phyloP scores from a whole-genome alignment of 2,113 vertebrate species.

The Nannospalax galili region DNA sequence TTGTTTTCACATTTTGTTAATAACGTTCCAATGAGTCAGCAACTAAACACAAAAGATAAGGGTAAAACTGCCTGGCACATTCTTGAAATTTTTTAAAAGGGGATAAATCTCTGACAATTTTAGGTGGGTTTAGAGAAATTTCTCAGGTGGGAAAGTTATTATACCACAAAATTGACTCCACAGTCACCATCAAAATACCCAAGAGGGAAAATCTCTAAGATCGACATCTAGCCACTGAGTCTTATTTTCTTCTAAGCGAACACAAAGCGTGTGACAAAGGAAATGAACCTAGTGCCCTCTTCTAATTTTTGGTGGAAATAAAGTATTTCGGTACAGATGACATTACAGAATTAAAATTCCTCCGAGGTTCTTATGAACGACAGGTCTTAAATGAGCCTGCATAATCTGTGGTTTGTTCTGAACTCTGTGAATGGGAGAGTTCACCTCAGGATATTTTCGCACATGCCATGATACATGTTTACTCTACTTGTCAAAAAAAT shows the following conservation, averaged over 20 bases:
- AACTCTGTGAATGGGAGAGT: neutral
- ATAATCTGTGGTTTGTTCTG: neutral
- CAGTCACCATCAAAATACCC: neutral
- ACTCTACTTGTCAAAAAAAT: neutral
- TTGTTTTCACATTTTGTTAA: neutral
- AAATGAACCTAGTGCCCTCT: neutral
- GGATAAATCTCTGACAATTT: neutral
- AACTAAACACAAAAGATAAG: neutral
- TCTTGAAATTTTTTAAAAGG: neutral
- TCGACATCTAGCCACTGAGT: neutral
- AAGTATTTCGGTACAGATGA: neutral
- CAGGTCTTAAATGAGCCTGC: neutral
- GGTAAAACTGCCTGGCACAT: neutral
- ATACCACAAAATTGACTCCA: neutral
- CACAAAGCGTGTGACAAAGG: neutral
- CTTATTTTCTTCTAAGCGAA: slow-evolving; percentile 36
- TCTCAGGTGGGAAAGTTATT: neutral
- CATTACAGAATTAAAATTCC: neutral
- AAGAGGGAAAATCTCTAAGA: neutral
- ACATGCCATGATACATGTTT: neutral
- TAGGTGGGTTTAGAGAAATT: neutral
- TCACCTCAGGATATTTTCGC: neutral
- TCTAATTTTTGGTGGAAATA: neutral
- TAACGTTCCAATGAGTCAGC: neutral
- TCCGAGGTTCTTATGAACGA: neutral